Evolutionary conservation across 1,140 invertebrate genomes (phyloP), one percentile per base, ranked within the genome.

Genomic region (Aphis gossypii): DNA sequence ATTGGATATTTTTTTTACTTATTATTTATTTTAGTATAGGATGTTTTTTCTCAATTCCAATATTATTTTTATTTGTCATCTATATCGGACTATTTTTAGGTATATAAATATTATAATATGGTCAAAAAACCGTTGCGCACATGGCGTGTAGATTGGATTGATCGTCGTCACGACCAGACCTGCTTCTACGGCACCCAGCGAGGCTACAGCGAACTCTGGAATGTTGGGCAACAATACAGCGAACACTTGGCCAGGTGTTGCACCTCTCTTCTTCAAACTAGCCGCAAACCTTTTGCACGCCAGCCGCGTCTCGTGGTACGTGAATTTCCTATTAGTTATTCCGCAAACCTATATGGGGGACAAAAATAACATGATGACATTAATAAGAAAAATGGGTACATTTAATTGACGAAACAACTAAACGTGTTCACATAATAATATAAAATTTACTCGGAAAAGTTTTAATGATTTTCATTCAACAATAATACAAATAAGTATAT

Each of bases 81-180:
- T 68, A 68, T 14, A 68, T 4, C 11, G 14, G 60, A 68, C 0
- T 1, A 4, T n/a, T 20, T 76, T 76, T 68, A 76, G 60, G 30
- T 76, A 76, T 76, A 25, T 60, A 25, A 1, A n/a, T 76, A 76
- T 14, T 76, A 76, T 76, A 20, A 18, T n/a, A 76, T 68, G 11
- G 14, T 76, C 1, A 2, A n/a, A 35, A 60, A 35, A 83, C 76
- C 46, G 93, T 88, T 93, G 94, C 96, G 96, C 95, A 98, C 98
- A 97, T 94, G 96, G 94, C 14, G 97, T 98, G 94, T 98, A 99
- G 68, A 97, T 95, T 3, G 98, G 97, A 96, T 98, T 99, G 1
- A 98, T 95, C 1, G 97, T 97, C 20, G 97, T 98, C 14, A 97
- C 96, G 20, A 97, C 94, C 0, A 97, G 95, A 0, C 97, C 98